Evolutionary conservation across 2,888 invertebrate species (phyloP).

Genomic region (Heliconius hortense): DNA sequence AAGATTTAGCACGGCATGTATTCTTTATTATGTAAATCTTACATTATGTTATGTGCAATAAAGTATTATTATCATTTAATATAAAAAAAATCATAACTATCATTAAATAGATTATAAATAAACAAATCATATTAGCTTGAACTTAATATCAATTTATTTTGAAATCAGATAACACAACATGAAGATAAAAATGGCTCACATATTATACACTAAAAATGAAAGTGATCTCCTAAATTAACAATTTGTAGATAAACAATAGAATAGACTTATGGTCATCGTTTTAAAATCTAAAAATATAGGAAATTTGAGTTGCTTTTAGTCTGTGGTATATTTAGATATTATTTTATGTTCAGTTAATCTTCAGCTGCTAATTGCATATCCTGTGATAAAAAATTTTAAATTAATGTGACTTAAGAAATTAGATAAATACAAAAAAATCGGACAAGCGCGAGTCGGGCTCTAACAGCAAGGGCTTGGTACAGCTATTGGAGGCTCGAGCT

Average conservation of each 20-base stretch:
- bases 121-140: neutral
- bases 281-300: too few species aligned
- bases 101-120: neutral
- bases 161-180: neutral
- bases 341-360: constrained; percentile 7
- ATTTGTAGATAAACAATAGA: neutral
- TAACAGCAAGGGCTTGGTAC: too few species aligned
- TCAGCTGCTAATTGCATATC: constrained; percentile 25
- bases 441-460: too few species aligned
- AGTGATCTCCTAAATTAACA: neutral
- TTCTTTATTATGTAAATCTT: too few species aligned
- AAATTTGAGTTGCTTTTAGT: neutral
- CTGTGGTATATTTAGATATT: neutral
- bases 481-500: too few species aligned
- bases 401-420: too few species aligned
- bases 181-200: neutral
- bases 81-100: too few species aligned
- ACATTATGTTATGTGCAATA: too few species aligned
- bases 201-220: neutral
- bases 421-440: too few species aligned
- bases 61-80: too few species aligned
- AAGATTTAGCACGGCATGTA: neutral
- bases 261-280: too few species aligned
- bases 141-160: neutral
- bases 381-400: constrained; percentile 10